Base-by-base conservation (phyloP, 2,888 invertebrate genomes). In the Orthosia cruda region DNA sequence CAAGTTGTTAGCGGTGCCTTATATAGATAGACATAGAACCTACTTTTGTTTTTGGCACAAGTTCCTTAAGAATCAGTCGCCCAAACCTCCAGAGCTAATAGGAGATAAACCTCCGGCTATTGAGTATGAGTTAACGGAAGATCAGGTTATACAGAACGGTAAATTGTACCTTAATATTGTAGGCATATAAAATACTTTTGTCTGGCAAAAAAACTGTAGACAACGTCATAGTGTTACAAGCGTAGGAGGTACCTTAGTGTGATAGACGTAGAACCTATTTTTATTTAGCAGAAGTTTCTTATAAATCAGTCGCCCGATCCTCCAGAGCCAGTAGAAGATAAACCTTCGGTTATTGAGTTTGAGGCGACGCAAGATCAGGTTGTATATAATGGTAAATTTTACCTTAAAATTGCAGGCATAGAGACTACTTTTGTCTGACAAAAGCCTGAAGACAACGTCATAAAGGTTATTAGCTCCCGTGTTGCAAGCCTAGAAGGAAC, bases 41-140 rank as follows among this genome's bases (percentile, higher is more conserved):
- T 55, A 55, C 7, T 57, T 57, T 57, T 26, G 57, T 15, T 3
- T 15, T 3, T 57, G 26, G 26, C 18, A 50, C 50, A 13, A 52
- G 52, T 52, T 9, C n/a, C 13, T n/a, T 4, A 7, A 7, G 20
- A 40, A 40, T 40, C 40, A 98, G 91, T 96, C 97, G 13, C 96
- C 96, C 12, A 96, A 97, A 15, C 84, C 94, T 20, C 91, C 93
- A 0, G 94, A 93, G 0, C 81, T 89, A 0, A 90, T 89, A 57
- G 84, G 87, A 54, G 88, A 93, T 52, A 93, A 93, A 73, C 84
- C 87, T 63, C 91, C 89, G 49, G 91, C 95, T 26, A 97, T 97
- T 11, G 97, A 97, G 90, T 97, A 97, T 85, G 94, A 95, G 74
- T 93, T 87, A 0, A 91, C 97, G 67, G 96, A 96, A 81, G 95